Conservation (phyloP, 2,797 vertebrate species). For the Pelodytes ibericus region DNA sequence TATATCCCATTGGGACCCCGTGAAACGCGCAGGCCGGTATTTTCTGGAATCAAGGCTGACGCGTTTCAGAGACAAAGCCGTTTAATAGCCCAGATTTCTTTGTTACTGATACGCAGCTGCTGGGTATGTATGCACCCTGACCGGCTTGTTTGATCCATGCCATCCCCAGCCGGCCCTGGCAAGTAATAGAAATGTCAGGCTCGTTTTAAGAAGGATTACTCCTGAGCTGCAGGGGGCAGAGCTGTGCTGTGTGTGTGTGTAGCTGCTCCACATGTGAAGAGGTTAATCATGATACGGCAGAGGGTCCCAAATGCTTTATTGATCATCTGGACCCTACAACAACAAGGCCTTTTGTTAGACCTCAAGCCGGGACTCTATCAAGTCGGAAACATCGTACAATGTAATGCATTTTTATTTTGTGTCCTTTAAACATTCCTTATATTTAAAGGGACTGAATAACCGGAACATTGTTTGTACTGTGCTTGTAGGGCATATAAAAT, state of each 20-base stretch:
- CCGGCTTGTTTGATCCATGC: background rate
- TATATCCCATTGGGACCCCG: background rate
- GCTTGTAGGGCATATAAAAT: no score
- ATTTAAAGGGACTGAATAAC: no score
- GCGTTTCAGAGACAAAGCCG: slow-evolving; percentile 1
- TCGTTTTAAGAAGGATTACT: background rate
- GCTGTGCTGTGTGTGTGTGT: background rate
- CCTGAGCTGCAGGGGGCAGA: background rate
- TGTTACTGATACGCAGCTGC: background rate
- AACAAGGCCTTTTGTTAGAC: background rate
- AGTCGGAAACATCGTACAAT: background rate
- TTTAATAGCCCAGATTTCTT: background rate
- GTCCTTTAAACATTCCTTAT: no score
- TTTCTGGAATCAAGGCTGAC: slow-evolving; percentile 5
- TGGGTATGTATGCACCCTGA: background rate
- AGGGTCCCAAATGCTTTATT: background rate
- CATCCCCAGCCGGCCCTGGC: background rate
- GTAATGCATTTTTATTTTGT: background rate
- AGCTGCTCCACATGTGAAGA: background rate
- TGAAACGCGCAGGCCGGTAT: background rate
- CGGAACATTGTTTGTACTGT: no score
- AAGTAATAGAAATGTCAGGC: slow-evolving; percentile 2
- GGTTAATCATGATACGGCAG: background rate
- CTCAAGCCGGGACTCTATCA: background rate
- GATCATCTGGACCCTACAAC: background rate